These are phyloP conservation scores for Trichomycterus rosablanca DNA, from an alignment of 2,113 vertebrate genomes.

Conservation along the genomic window DNA sequence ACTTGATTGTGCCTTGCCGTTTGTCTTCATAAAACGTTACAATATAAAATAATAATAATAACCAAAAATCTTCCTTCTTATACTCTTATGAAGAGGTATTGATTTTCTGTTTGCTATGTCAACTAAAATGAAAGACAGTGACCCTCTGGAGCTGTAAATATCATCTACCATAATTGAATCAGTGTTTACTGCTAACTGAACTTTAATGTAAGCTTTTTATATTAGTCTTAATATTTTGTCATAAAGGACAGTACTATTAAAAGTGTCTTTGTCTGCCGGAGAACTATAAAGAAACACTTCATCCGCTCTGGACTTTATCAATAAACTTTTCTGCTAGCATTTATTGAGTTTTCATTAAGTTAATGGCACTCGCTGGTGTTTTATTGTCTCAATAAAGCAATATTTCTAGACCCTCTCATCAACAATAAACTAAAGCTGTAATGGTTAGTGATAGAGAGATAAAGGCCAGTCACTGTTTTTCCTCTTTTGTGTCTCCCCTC, in stretches of 20 bases:
- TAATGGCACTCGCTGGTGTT: conserved; percentile 59
- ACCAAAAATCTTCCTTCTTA: no score
- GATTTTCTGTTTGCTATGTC: conserved; percentile 24
- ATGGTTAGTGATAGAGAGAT: conserved; percentile 38
- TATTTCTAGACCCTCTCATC: conserved; percentile 48
- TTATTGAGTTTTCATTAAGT: conserved; percentile 65
- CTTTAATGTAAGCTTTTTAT: conserved; percentile 44
- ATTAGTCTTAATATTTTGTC: conserved; percentile 36
- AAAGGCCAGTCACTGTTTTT: conserved; percentile 14
- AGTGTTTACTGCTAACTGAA: conserved; percentile 44
- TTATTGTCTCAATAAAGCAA: conserved; percentile 57
- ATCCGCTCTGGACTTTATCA: conserved; percentile 48
- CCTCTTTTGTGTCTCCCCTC: conserved; percentile 10
- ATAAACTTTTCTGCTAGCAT: conserved; percentile 49
- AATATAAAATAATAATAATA: conserved; percentile 11
- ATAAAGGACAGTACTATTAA: conserved; percentile 49
- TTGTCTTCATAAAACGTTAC: conserved; percentile 10
- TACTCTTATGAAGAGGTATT: conserved; percentile 21
- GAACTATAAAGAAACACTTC: conserved; percentile 50
- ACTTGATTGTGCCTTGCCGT: conserved; percentile 5
- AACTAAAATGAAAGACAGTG: conserved; percentile 9
- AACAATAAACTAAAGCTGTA: conserved; percentile 47
- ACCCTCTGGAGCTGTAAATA: conserved; percentile 25
- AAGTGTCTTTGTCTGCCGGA: conserved; percentile 33
- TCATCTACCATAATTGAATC: conserved; percentile 38